These are phyloP conservation scores for Heliocidaris tuberculata DNA, from an alignment of 35 echinoderm and acorn worm species.

Conservation along the genomic window DNA sequence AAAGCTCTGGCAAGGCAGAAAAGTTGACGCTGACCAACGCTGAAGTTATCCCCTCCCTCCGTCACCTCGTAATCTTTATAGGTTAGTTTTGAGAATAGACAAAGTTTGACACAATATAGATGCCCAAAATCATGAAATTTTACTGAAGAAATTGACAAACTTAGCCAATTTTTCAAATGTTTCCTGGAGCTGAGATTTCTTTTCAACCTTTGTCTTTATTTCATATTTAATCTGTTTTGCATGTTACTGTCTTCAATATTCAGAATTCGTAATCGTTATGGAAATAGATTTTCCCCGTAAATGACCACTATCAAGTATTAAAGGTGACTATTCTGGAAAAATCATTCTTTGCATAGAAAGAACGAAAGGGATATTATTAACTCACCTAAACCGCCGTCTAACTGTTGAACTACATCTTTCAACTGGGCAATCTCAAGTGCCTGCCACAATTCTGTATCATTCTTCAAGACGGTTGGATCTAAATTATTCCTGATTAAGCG, in stretches of 20 bases:
- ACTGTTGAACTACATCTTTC: constrained; percentile 57
- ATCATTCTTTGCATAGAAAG: no score
- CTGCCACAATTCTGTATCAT: constrained; percentile 68
- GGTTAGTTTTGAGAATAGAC: not conserved
- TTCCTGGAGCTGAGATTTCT: no score
- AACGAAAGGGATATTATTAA: not conserved
- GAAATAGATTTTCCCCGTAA: no score
- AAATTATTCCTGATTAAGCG: constrained; percentile 56
- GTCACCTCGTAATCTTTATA: constrained; percentile 38
- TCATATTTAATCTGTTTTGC: no score
- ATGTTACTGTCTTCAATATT: no score
- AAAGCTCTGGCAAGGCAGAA: constrained; percentile 67
- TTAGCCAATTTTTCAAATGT: not conserved
- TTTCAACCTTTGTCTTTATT: not conserved
- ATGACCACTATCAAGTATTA: not conserved
- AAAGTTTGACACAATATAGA: no score
- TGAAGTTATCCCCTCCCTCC: constrained; percentile 62
- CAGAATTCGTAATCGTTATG: no score
- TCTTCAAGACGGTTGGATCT: constrained; percentile 42
- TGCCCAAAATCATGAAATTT: not conserved
- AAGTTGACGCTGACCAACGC: constrained; percentile 63
- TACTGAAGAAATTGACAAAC: not conserved
- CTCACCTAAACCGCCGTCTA: constrained; percentile 62
- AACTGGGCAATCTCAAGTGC: constrained; percentile 65
- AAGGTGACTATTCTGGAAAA: no score